phyloP scores from a whole-genome alignment of 64 coral and sea anemone species.

The Porites australiensis region DNA sequence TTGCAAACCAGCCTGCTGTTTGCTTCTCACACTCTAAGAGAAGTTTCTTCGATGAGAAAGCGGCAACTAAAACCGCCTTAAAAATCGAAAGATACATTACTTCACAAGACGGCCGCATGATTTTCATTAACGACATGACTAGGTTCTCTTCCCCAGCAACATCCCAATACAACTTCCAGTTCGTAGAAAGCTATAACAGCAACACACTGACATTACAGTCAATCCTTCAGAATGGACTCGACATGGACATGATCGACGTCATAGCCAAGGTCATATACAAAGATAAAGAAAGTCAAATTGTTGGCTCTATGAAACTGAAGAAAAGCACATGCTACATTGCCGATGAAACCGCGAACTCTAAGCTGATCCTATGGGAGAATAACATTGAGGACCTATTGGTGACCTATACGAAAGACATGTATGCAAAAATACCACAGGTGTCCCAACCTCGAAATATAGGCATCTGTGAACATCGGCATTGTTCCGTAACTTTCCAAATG shows the following conservation, averaged over 20 bases:
- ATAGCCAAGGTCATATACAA: slow-evolving; percentile 51
- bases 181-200: neutral
- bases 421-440: no score
- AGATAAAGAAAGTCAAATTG: slow-evolving; percentile 25
- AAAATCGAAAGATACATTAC: slow-evolving; percentile 31
- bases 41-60: slow-evolving; percentile 36
- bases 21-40: slow-evolving; percentile 37
- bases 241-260: slow-evolving; percentile 31
- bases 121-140: slow-evolving; percentile 55
- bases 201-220: neutral
- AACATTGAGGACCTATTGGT: slow-evolving; percentile 25
- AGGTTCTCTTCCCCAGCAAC: neutral
- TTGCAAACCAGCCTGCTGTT: slow-evolving; percentile 9
- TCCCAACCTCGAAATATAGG: no score
- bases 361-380: slow-evolving; percentile 45
- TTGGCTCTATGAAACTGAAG: slow-evolving; percentile 39
- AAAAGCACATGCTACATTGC: slow-evolving; percentile 47
- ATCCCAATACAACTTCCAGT: slow-evolving; percentile 38
- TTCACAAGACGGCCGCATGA: slow-evolving; percentile 4
- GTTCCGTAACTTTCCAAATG: no score
- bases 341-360: slow-evolving; percentile 22
- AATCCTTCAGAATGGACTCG: slow-evolving; percentile 16
- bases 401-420: no score
- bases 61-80: slow-evolving; percentile 44
- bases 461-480: no score